Evolutionary conservation across 1,140 invertebrate species (phyloP), one percentile per base, ranked within the genome.

Genomic region (Drosophila bipectinata): DNA sequence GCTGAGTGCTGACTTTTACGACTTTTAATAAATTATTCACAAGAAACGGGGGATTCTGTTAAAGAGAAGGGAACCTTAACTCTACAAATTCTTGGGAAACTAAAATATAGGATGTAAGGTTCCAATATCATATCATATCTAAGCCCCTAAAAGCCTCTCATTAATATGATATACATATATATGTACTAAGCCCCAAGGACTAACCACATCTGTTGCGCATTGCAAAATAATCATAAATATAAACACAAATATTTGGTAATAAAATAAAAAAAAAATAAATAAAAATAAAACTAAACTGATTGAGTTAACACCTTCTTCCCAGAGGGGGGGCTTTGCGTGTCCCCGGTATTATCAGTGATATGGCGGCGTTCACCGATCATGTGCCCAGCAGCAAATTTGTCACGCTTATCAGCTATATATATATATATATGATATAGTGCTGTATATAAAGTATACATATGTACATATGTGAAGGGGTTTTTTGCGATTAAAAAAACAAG

Each of bases 301-400:
- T 75, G 62, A 75, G 63, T 75, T 75, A 75, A 75, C 72, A 75
- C 72, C 61, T 73, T 64, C 24, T 60, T 62, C 34, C 58, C 63
- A 37, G 14, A 47, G n/a, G 57, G 26, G 57, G 48, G 67, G 24
- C 57, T 54, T 55, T 79, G 32, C 62, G 62, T 66, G 62, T 61
- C 62, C 44, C 44, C 56, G 55, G 14, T 58, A 45, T 51, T 84
- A 83, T 83, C 80, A 85, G 72, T 55, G 49, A 32, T 47, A 51
- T 54, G 32, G 48, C 48, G 55, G 34, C 48, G 66, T 69, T 72
- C 75, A 68, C 56, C 72, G 79, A 85, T 84, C 80, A 84, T 84
- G 80, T 84, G 80, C 72, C 77, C 67, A 75, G 54, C 69, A 60
- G 54, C 77, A 85, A 84, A 85, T 84, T 84, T 80, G 80, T 84